Conservation (phyloP, 2,113 vertebrate species). For the Corythoichthys intestinalis region DNA sequence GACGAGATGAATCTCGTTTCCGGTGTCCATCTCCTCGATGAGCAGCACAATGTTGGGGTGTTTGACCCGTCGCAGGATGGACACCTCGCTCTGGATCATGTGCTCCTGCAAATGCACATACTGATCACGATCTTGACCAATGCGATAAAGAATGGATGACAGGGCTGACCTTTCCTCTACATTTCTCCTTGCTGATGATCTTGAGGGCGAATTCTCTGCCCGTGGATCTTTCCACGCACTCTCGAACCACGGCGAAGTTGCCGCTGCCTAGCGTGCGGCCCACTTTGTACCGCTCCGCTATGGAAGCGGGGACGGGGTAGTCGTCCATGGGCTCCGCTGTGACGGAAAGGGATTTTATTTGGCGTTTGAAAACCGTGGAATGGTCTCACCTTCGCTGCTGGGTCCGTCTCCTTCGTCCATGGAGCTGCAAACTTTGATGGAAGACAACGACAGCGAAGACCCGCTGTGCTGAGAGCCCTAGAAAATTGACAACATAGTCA, state of each 20-base stretch:
- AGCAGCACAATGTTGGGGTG: conserved; percentile 97
- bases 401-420: conserved; percentile 93
- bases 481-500: conserved; percentile 25
- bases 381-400: conserved; percentile 80
- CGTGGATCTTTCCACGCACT: conserved; percentile 95
- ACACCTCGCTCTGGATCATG: conserved; percentile 97
- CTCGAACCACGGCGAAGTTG: conserved; percentile 95
- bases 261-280: conserved; percentile 93
- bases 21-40: conserved; percentile 96
- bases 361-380: not conserved
- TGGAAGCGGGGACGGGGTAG: conserved; percentile 83
- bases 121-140: too few species aligned
- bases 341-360: not conserved
- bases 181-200: conserved; percentile 98
- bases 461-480: conserved; percentile 93
- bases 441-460: conserved; percentile 93
- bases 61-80: conserved; percentile 93
- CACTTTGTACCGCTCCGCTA: conserved; percentile 94
- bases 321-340: conserved; percentile 85
- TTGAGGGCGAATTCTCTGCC: conserved; percentile 95
- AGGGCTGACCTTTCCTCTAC: conserved; percentile 88
- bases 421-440: conserved; percentile 96
- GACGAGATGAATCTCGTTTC: conserved; percentile 88
- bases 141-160: not conserved
- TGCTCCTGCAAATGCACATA: conserved; percentile 81